phyloP scores from a whole-genome alignment of 1,140 invertebrate species.

The Drosophila virilis region DNA sequence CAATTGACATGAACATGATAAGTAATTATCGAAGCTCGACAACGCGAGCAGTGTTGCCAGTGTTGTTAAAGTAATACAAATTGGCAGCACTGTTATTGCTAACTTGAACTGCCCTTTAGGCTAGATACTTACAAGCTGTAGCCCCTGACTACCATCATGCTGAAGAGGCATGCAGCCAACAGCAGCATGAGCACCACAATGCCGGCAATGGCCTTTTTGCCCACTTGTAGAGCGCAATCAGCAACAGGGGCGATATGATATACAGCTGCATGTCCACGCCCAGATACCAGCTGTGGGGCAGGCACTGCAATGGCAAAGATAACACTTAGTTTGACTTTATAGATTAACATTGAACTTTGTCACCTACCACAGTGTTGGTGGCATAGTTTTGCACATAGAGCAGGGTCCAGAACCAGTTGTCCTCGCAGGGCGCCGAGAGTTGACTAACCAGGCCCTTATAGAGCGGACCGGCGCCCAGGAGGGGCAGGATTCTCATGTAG shows the following conservation, averaged over 20 bases:
- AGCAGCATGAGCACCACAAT: slow-evolving; percentile 56
- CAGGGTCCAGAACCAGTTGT: slow-evolving; percentile 50
- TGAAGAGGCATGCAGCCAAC: slow-evolving; percentile 54
- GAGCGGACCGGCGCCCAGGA: slow-evolving; percentile 44
- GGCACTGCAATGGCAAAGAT: slow-evolving; percentile 87
- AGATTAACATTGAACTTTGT: too few relatives aligned
- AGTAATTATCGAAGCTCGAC: too few relatives aligned
- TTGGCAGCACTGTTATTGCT: too few relatives aligned
- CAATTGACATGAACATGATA: too few relatives aligned
- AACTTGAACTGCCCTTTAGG: not conserved
- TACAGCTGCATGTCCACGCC: slow-evolving; percentile 94
- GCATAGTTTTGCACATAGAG: slow-evolving; percentile 68
- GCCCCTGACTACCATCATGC: slow-evolving; percentile 41
- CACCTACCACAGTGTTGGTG: slow-evolving; percentile 17
- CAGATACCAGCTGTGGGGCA: slow-evolving; percentile 95
- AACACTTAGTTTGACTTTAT: not conserved
- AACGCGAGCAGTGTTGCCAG: too few relatives aligned
- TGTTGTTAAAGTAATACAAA: too few relatives aligned
- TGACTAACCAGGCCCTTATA: fast-evolving
- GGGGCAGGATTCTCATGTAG: slow-evolving; percentile 32
- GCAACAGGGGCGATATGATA: slow-evolving; percentile 89
- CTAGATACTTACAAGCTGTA: slow-evolving; percentile 39
- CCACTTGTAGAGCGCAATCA: slow-evolving; percentile 88
- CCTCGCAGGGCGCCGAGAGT: slow-evolving; percentile 45
- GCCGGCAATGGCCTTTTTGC: slow-evolving; percentile 48